Conservation (phyloP, 2,888 invertebrate species). For the Plagiodera versicolora region DNA sequence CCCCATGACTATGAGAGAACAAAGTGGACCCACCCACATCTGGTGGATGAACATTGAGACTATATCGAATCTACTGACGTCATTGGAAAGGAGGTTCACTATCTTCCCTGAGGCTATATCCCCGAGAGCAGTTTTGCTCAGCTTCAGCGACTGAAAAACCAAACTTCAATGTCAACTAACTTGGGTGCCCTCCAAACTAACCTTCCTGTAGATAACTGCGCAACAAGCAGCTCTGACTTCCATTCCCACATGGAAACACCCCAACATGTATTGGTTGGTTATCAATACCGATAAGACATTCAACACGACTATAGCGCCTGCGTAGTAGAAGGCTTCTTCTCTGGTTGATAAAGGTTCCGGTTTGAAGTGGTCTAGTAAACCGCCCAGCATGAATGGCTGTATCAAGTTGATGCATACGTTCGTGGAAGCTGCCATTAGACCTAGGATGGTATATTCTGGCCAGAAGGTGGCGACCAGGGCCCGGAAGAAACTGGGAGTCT, state of each 20-base stretch:
- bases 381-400: conserved; percentile 66
- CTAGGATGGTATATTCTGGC: conserved; percentile 63
- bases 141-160: conserved; percentile 22
- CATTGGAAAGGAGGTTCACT: conserved; percentile 27
- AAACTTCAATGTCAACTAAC: too few relatives aligned
- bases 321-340: conserved; percentile 64
- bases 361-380: conserved; percentile 65
- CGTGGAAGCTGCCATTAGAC: conserved; percentile 62
- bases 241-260: conserved; percentile 74
- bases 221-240: conserved; percentile 77
- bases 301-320: conserved; percentile 59
- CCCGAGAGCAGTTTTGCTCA: conserved; percentile 26
- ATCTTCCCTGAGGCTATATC: conserved; percentile 23
- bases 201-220: conserved; percentile 82
- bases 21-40: conserved; percentile 41
- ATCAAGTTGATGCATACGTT: conserved; percentile 61
- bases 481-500: conserved; percentile 64
- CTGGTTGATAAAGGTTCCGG: conserved; percentile 54
- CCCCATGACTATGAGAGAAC: conserved; percentile 69
- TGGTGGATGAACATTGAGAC: conserved; percentile 15
- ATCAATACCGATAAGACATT: conserved; percentile 60
- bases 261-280: conserved; percentile 65
- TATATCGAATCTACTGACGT: conserved; percentile 26
- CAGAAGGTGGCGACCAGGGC: conserved; percentile 68
- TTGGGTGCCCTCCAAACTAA: too few relatives aligned